Base-by-base conservation (phyloP, 2,113 vertebrate species). In the Sturnira hondurensis region DNA sequence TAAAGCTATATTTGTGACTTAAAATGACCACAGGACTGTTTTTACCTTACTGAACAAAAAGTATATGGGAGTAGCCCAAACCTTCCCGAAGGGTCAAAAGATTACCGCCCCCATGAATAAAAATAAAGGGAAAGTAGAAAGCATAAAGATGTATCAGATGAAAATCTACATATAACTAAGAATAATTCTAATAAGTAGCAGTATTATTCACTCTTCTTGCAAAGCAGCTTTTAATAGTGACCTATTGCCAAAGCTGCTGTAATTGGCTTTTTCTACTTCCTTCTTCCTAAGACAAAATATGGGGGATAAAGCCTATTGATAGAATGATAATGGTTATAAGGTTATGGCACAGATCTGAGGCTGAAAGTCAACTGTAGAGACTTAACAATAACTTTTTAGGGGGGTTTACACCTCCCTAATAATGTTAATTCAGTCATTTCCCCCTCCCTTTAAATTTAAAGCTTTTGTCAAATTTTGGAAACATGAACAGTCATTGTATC, bases 391-490 rank as follows among this genome's bases (percentile, higher is more conserved):
- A 24, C 71, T 73, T 84, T 76, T 86, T 63, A 38, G 80, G 33
- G 15, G 6, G 26, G 17, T 13, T 70, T 68, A 16, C 5, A 52
- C 4, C 54, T 90, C 43, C 45, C 7, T 58, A 16, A 20, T 63
- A 63, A 83, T 56, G 36, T 36, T 61, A 14, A 91, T 77, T 74
- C 50, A 50, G 47, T 52, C 15, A 41, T 8, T 24, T 3, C 22
- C 6, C 13, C 43, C 67, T 63, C 7, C 12, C 58, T 86, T 84
- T 50, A 94, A 94, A 84, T 73, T 33, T 81, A 96, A 56, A 74
- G 52, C 28, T 95, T 96, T 89, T 67, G 95, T 96, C 82, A 68
- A 63, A 96, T 80, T 78, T 96, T 92, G 54, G 85, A 94, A 82
- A 67, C 33, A 38, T 33, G 61, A 93, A 20, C 24, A 36, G 56